phyloP scores from a whole-genome alignment of 2,797 vertebrate genomes.

The Staurois parvus region DNA sequence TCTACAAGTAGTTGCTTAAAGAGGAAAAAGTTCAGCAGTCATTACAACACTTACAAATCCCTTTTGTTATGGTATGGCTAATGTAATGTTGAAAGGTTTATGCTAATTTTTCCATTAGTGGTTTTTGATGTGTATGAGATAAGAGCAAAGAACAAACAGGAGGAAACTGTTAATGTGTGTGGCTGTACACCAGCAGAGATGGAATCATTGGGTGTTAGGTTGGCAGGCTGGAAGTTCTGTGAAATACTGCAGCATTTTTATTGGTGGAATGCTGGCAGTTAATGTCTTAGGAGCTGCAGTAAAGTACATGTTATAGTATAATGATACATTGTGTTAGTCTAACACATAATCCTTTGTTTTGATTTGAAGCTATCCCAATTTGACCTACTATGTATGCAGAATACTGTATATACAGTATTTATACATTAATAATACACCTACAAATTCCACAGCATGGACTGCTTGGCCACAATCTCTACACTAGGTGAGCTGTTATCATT shows the following conservation, averaged over 20 bases:
- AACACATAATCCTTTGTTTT: slow-evolving; percentile 35
- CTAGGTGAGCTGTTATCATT: no score
- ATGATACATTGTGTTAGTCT: slow-evolving; percentile 39
- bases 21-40: slow-evolving; percentile 1
- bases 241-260: not conserved
- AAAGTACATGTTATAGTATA: slow-evolving; percentile 3
- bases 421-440: not conserved
- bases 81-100: slow-evolving; percentile 48
- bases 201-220: not conserved
- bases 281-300: slow-evolving; percentile 12
- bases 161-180: slow-evolving; percentile 26
- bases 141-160: slow-evolving; percentile 44
- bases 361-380: not conserved
- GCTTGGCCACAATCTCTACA: no score
- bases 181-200: slow-evolving; percentile 41
- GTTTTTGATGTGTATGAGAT: slow-evolving; percentile 46
- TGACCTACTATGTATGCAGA: slow-evolving; percentile 21
- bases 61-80: slow-evolving; percentile 51
- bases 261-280: not conserved
- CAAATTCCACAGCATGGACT: no score
- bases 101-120: slow-evolving; percentile 57
- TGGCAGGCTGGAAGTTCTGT: not conserved
- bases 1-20: slow-evolving; percentile 42
- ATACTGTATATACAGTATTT: not conserved
- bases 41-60: slow-evolving; percentile 7